Conservation (phyloP, 92 coral and sea anemone species). For the Parazoanthus atlanticus region DNA sequence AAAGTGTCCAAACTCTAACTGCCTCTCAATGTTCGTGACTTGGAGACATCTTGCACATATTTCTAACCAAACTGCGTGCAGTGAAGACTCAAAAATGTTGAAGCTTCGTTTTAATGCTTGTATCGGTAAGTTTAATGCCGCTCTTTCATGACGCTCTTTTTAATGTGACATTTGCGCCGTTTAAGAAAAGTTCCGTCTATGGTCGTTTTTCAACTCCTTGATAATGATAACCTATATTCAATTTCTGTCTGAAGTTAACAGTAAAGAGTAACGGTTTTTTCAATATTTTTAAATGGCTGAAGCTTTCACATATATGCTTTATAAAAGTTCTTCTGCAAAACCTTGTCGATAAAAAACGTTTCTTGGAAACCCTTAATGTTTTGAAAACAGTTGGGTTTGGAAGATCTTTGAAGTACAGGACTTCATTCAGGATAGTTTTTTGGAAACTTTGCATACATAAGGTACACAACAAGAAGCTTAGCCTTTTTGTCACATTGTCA, state of each 20-base stretch:
- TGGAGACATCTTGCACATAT: background rate
- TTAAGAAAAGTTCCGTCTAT: background rate
- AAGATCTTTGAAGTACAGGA: no score
- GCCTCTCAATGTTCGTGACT: background rate
- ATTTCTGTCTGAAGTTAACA: background rate
- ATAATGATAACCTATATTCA: no score
- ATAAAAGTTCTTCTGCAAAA: no score
- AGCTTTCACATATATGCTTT: no score
- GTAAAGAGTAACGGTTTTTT: background rate
- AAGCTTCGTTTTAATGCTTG: slow-evolving; percentile 32
- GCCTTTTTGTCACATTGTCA: no score
- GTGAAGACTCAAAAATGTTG: slow-evolving; percentile 5
- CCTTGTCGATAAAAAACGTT: no score
- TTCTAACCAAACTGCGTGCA: slow-evolving; percentile 18
- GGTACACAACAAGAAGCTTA: no score
- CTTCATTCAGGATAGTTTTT: no score
- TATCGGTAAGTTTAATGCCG: slow-evolving; percentile 17
- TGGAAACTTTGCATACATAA: no score
- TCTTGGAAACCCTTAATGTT: no score
- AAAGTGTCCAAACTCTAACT: slow-evolving; percentile 7
- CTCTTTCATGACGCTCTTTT: background rate
- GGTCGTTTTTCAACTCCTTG: background rate
- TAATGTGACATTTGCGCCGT: background rate
- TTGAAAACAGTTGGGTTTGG: no score
- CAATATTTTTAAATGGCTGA: no score